A percentile compares a stretch with the other conserved stretches of the same genome.
Evolutionary conservation across 1,140 invertebrate genomes (phyloP).

Genomic region (Mya arenaria): DNA sequence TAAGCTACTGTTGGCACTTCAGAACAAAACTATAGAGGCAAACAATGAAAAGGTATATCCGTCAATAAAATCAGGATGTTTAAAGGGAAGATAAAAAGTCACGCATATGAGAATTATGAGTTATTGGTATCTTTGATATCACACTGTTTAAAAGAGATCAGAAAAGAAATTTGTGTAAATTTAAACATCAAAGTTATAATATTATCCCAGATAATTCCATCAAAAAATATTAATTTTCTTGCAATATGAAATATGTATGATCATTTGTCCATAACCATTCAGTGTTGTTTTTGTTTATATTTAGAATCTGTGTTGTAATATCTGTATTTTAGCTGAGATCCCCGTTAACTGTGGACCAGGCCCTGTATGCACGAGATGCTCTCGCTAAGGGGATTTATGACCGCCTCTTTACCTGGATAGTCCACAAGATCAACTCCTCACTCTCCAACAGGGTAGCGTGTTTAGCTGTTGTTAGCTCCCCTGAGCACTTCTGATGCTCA

Average conservation of each 20-base stretch:
- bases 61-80: constrained; percentile 8
- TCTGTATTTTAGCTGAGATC: constrained; percentile 69
- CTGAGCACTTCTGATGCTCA: neutral
- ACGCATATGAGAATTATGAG: no score
- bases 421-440: constrained; percentile 87
- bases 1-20: constrained; percentile 87
- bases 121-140: no score
- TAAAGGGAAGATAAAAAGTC: no score
- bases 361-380: constrained; percentile 86
- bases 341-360: constrained; percentile 85
- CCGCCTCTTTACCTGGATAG: constrained; percentile 94
- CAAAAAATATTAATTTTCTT: no score
- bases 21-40: constrained; percentile 92
- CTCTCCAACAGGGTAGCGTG: constrained; percentile 84
- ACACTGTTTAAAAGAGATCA: no score
- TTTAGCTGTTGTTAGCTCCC: no score
- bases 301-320: neutral
- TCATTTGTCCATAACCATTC: neutral
- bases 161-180: no score
- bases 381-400: constrained; percentile 89
- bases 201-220: no score
- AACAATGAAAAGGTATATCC: constrained; percentile 89
- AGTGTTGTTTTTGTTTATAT: neutral
- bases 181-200: no score
- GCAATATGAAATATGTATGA: no score